A percentile compares a stretch with the other conserved stretches of the same genome.
Evolutionary conservation across 2,888 invertebrate species (phyloP).

Genomic region (Campoletis raptor): DNA sequence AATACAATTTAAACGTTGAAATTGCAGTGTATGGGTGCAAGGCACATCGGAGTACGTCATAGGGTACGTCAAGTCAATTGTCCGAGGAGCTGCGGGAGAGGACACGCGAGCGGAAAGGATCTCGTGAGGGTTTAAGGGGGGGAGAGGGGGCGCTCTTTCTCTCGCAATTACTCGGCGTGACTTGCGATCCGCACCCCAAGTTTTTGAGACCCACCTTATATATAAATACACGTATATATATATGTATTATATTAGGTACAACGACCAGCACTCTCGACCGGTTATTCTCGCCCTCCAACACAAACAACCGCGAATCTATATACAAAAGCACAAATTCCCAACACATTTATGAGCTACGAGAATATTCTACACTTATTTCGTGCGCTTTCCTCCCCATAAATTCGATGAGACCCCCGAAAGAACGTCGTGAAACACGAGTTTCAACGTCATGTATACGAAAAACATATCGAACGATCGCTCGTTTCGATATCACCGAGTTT

Average conservation of each 20-base stretch:
- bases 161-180: slow-evolving; percentile 83
- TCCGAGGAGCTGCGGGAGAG: slow-evolving; percentile 45
- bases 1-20: not conserved
- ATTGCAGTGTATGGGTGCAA: not conserved
- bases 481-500: slow-evolving; percentile 65
- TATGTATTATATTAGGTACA: slow-evolving; percentile 50
- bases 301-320: slow-evolving; percentile 5
- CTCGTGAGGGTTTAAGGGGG: slow-evolving; percentile 50
- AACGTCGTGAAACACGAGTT: slow-evolving; percentile 59
- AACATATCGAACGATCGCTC: slow-evolving; percentile 61
- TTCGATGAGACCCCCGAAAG: slow-evolving; percentile 44
- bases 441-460: slow-evolving; percentile 59
- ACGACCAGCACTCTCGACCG: slow-evolving; percentile 52
- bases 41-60: slow-evolving; percentile 11
- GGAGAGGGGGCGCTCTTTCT: slow-evolving; percentile 36
- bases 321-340: slow-evolving; percentile 15
- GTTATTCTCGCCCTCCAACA: slow-evolving; percentile 51
- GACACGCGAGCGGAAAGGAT: slow-evolving; percentile 53
- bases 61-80: slow-evolving; percentile 49
- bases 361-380: slow-evolving; percentile 1
- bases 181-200: slow-evolving; percentile 81
- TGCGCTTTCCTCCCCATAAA: slow-evolving; percentile 44
- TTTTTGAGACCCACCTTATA: slow-evolving; percentile 43
- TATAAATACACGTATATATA: not conserved
- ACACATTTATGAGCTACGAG: slow-evolving; percentile 21